These are phyloP conservation scores for Dascyllus trimaculatus DNA, from an alignment of 2,113 vertebrate species.

Conservation along the genomic window DNA sequence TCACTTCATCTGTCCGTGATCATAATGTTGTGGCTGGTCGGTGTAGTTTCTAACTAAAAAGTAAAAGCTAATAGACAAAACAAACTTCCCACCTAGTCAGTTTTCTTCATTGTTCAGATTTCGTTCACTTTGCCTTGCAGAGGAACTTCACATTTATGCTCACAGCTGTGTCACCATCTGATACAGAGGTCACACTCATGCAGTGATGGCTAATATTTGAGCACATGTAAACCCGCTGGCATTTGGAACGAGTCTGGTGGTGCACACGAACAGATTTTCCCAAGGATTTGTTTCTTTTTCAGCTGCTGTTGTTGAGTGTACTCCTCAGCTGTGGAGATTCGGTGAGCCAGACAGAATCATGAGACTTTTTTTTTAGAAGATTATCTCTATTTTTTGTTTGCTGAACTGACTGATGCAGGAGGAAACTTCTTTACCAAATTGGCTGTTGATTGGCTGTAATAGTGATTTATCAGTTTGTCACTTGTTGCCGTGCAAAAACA, in stretches of 20 bases:
- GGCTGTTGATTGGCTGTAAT: neutral
- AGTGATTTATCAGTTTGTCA: conserved; percentile 1
- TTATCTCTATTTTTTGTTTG: conserved; percentile 27
- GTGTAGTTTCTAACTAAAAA: no score
- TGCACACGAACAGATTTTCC: neutral
- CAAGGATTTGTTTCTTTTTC: neutral
- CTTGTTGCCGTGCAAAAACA: neutral
- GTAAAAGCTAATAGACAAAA: no score
- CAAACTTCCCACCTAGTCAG: no score
- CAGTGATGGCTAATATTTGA: conserved; percentile 1
- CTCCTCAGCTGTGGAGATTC: conserved; percentile 1
- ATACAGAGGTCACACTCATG: neutral
- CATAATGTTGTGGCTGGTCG: no score
- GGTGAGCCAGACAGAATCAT: neutral
- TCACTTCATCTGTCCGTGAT: no score
- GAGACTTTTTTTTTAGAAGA: neutral
- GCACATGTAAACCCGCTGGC: neutral
- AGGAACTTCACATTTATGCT: neutral
- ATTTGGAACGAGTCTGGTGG: neutral
- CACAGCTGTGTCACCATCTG: neutral
- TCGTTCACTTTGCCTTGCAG: no score
- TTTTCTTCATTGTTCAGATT: neutral
- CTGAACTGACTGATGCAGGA: neutral
- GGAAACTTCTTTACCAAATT: conserved; percentile 2
- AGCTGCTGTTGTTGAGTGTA: neutral